Conservation (phyloP, 2,113 vertebrate genomes). For the Hiodon tergisus region DNA sequence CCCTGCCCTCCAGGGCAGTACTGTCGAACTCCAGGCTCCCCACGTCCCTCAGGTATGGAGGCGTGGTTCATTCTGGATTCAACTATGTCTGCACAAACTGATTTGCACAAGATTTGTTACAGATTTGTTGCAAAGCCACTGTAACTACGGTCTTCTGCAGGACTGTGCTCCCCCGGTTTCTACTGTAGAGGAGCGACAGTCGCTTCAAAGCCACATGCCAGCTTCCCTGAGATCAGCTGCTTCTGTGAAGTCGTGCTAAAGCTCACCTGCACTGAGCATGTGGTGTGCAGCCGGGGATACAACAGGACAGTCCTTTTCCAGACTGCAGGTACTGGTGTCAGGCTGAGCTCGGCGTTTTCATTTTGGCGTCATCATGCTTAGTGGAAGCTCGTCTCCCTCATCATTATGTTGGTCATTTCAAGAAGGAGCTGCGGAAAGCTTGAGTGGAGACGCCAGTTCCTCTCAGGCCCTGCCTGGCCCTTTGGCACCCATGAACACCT, state of each 20-base stretch:
- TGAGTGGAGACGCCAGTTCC: background rate
- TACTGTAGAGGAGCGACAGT: constrained; percentile 59
- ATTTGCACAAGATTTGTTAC: too few species aligned
- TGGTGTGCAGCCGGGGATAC: constrained; percentile 34
- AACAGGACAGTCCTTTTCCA: constrained; percentile 40
- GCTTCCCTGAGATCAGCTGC: constrained; percentile 45
- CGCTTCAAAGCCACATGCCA: constrained; percentile 49
- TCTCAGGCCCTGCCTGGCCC: too few species aligned
- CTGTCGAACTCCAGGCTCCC: constrained; percentile 56
- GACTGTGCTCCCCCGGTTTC: constrained; percentile 61
- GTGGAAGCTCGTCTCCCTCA: background rate
- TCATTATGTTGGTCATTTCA: background rate
- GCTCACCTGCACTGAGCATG: constrained; percentile 29
- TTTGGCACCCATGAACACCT: constrained; percentile 29
- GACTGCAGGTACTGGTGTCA: constrained; percentile 17
- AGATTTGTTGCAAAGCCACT: background rate
- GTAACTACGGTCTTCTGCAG: constrained; percentile 36
- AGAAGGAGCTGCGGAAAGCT: background rate
- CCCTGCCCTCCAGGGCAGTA: constrained; percentile 72
- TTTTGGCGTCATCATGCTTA: background rate
- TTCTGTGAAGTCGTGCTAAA: constrained; percentile 45
- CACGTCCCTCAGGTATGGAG: constrained; percentile 55
- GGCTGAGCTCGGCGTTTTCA: background rate
- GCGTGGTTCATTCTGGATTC: background rate
- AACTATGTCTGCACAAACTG: background rate